phyloP scores from a whole-genome alignment of 2,113 vertebrate genomes.

The Raphicerus campestris region DNA sequence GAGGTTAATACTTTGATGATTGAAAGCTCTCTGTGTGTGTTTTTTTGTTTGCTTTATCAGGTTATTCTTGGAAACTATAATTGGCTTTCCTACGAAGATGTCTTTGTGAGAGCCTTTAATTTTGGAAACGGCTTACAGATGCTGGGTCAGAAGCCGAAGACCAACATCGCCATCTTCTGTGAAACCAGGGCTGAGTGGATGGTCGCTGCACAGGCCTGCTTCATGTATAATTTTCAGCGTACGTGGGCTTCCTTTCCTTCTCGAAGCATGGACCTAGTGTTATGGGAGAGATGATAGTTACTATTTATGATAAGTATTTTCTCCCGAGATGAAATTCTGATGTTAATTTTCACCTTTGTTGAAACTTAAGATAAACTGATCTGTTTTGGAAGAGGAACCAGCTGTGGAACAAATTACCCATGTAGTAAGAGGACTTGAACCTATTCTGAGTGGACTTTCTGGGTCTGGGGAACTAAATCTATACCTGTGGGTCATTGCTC shows the following conservation, averaged over 20 bases:
- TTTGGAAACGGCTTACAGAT: conserved; percentile 90
- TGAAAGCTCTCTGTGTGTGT: conserved; percentile 30
- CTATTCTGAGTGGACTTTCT: neutral
- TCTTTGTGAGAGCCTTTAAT: conserved; percentile 80
- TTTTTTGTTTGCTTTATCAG: conserved; percentile 76
- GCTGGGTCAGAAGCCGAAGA: conserved; percentile 89
- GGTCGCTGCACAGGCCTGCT: conserved; percentile 92
- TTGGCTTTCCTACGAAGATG: conserved; percentile 91
- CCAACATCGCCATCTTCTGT: conserved; percentile 95
- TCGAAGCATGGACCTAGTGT: neutral
- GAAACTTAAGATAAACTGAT: neutral
- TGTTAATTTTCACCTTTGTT: neutral
- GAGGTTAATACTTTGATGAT: conserved; percentile 1
- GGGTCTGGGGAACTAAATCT: neutral
- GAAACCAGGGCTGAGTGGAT: conserved; percentile 97
- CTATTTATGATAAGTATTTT: neutral
- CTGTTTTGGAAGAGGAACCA: neutral
- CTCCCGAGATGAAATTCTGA: neutral
- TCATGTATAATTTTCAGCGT: conserved; percentile 95
- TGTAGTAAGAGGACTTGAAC: neutral
- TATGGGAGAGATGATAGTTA: neutral
- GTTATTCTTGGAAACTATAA: conserved; percentile 92
- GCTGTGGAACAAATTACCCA: neutral
- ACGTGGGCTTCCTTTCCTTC: conserved; percentile 71
- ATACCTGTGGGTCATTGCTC: too few species aligned